phyloP scores from a whole-genome alignment of 2,888 invertebrate genomes.

The Strigamia maritima region DNA sequence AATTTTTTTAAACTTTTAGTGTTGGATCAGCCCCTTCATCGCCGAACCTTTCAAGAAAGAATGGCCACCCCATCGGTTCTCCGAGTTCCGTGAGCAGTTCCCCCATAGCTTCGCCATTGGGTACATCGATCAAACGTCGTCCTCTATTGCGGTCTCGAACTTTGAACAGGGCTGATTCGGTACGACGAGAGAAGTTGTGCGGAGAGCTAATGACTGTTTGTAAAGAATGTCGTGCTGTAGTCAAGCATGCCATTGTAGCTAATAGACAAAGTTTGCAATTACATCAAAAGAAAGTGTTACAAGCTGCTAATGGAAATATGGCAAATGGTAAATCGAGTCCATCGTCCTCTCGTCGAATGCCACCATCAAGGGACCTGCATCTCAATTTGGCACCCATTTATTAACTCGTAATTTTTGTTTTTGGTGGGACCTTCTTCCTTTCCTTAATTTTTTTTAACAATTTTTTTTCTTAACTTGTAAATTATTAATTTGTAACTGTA shows the following conservation, averaged over 20 bases:
- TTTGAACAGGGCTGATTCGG: slow-evolving; percentile 47
- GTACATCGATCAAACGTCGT: slow-evolving; percentile 56
- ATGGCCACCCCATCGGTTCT: neutral
- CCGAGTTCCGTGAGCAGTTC: slow-evolving; percentile 34
- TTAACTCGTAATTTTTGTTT: neutral
- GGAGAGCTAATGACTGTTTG: slow-evolving; percentile 83
- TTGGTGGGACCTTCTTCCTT: neutral
- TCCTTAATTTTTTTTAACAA: neutral
- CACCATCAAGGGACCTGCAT: slow-evolving; percentile 39
- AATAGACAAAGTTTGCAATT: slow-evolving; percentile 24
- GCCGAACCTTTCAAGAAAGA: slow-evolving; percentile 48
- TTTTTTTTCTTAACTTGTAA: neutral
- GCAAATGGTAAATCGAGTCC: neutral
- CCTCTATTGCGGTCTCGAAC: slow-evolving; percentile 62
- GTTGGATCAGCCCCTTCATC: slow-evolving; percentile 57
- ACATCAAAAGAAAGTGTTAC: neutral
- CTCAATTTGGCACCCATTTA: slow-evolving; percentile 40
- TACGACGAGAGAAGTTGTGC: slow-evolving; percentile 47
- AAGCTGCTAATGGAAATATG: neutral
- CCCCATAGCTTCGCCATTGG: slow-evolving; percentile 39
- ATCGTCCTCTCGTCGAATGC: neutral
- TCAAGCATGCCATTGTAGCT: slow-evolving; percentile 81
- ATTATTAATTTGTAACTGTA: neutral
- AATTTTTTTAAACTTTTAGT: slow-evolving; percentile 44
- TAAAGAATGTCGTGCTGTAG: slow-evolving; percentile 90